Percentiles rank a stretch among this genome's conserved stretches.
These are phyloP conservation scores for Pantherophis guttatus DNA, from an alignment of 2,113 vertebrate genomes.

Conservation along the genomic window DNA sequence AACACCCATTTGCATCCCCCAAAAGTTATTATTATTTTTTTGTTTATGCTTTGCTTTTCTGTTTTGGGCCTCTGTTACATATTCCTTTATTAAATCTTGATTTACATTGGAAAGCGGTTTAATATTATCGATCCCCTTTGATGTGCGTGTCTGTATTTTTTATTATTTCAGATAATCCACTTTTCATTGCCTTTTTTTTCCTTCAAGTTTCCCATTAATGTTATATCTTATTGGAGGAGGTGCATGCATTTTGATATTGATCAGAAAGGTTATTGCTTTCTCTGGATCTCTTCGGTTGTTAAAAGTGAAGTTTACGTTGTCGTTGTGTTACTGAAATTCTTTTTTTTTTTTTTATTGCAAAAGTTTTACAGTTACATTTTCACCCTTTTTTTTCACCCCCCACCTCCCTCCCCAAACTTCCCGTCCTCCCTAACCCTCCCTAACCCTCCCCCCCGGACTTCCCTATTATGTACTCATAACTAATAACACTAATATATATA, in stretches of 20 bases:
- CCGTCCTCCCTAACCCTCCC: too few species aligned
- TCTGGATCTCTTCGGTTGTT: not conserved
- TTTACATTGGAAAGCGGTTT: not conserved
- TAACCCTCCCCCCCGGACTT: too few species aligned
- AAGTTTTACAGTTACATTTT: too few species aligned
- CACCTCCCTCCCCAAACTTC: too few species aligned
- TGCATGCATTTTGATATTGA: not conserved
- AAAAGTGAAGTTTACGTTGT: not conserved
- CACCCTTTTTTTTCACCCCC: too few species aligned
- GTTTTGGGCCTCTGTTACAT: not conserved
- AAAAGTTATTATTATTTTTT: not conserved
- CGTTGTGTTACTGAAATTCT: not conserved
- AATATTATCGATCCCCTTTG: not conserved
- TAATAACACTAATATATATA: too few species aligned
- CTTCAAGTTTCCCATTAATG: not conserved
- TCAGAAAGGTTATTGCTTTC: slow-evolving; percentile 4
- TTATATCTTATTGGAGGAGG: not conserved
- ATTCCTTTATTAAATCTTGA: slow-evolving; percentile 1
- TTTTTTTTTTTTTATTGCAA: too few species aligned
- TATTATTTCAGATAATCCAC: not conserved
- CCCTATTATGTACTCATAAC: too few species aligned
- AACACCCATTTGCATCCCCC: not conserved
- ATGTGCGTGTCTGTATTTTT: not conserved
- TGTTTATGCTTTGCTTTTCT: not conserved
- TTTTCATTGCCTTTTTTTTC: not conserved